A percentile compares a stretch with the other conserved stretches of the same genome.
These are phyloP conservation scores for Lasioglossum pauxillum DNA, from an alignment of 2,888 invertebrate species.

Conservation along the genomic window DNA sequence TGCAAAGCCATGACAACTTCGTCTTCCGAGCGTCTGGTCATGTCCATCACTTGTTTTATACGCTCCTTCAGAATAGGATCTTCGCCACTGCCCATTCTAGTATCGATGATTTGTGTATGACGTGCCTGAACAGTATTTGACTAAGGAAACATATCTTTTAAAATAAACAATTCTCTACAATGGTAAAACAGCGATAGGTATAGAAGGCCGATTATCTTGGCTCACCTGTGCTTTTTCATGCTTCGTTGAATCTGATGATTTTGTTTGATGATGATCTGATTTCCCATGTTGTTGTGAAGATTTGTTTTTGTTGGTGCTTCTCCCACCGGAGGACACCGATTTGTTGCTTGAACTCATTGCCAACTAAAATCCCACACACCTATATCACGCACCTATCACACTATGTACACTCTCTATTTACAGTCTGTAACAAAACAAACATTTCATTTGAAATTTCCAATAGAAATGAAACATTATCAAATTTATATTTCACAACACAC, in stretches of 20 bases:
- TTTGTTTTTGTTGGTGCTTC: conserved; percentile 80
- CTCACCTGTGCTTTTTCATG: conserved; percentile 82
- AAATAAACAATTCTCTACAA: conserved; percentile 26
- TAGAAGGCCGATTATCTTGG: not conserved
- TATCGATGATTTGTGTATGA: conserved; percentile 93
- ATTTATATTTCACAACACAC: not conserved
- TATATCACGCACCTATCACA: conserved; percentile 85
- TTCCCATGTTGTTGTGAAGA: conserved; percentile 82
- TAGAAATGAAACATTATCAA: not conserved
- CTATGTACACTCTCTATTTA: conserved; percentile 94
- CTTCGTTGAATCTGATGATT: conserved; percentile 81
- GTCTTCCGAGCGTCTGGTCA: conserved; percentile 95
- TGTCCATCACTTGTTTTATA: conserved; percentile 94
- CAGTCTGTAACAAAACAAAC: conserved; percentile 87
- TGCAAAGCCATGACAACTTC: conserved; percentile 96
- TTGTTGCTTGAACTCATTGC: conserved; percentile 83
- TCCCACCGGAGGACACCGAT: conserved; percentile 82
- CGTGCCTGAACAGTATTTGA: conserved; percentile 89
- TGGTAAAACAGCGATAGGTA: not conserved
- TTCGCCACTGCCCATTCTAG: conserved; percentile 88
- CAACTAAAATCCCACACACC: conserved; percentile 80
- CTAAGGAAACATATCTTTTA: conserved; percentile 48
- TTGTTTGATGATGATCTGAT: conserved; percentile 81
- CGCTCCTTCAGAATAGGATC: conserved; percentile 88
- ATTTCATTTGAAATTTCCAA: conserved; percentile 36